Base-by-base conservation (phyloP, 2,797 vertebrate species). In the Balearica regulorum region DNA sequence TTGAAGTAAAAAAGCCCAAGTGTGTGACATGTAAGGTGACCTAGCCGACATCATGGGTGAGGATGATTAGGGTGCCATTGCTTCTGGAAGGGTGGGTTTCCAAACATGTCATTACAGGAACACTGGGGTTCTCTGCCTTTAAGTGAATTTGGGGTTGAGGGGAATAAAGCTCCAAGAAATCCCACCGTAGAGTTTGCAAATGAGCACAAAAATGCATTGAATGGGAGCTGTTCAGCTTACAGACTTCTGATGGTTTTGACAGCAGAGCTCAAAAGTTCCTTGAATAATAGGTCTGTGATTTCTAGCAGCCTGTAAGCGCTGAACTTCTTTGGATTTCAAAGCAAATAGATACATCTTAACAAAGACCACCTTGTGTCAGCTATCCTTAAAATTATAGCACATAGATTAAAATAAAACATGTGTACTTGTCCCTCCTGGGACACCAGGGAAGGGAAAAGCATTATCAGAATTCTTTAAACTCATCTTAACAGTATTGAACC, bases 381-480 rank as follows among this genome's bases (percentile, higher is more conserved):
- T 90, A 90, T 85, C 89, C 88, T 92, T 87, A 93, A 95, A 97
- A 93, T 94, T 83, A 94, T 66, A 92, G 79, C 82, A 81, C 37
- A 83, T 49, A 91, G 89, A 91, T 83, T 89, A 93, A 92, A 96
- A 93, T 93, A 80, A 96, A 95, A 93, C 11, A 2, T 87, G 82
- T 94, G 83, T 91, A 51, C 62, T 96, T 82, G 39, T 83, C 35
- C 78, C 96, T 95, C 88, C 37, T 96, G 92, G 87, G 83, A 95
- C 58, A 55, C 13, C 0, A 0, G 0, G 46, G 76, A 80, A 92
- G 68, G 53, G 35, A 85, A 89, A 95, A 96, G 57, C 83, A 89
- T 96, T 96, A 91, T 96, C 94, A 95, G 93, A 94, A 94, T 97
- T 91, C 89, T 95, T 96, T 92, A 93, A 97, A 96, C 84, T 94